Conservation (phyloP, 1,140 invertebrate genomes). For the Temnothorax curvispinosus region DNA sequence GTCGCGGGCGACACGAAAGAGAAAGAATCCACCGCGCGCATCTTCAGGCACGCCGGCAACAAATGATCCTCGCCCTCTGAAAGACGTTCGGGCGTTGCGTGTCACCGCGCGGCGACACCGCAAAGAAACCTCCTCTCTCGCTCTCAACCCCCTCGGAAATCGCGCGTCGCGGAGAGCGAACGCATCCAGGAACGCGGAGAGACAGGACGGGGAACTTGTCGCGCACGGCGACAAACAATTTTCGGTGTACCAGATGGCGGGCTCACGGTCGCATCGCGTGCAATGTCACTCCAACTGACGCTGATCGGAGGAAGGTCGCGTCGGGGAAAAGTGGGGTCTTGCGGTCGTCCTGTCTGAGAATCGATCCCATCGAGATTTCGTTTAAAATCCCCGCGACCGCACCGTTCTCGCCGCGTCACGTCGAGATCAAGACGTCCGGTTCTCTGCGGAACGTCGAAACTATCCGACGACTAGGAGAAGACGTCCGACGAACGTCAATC, state of each 20-base stretch:
- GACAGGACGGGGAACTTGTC: conserved; percentile 68
- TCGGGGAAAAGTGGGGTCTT: conserved; percentile 75
- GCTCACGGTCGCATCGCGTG: conserved; percentile 75
- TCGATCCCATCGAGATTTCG: conserved; percentile 71
- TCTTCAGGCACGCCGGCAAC: conserved; percentile 15
- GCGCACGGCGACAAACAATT: conserved; percentile 76
- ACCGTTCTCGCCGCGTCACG: conserved; percentile 19
- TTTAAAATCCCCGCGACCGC: conserved; percentile 56
- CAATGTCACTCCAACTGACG: conserved; percentile 79
- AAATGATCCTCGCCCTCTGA: conserved; percentile 39
- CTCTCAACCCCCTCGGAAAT: conserved; percentile 44
- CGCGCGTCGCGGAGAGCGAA: conserved; percentile 50
- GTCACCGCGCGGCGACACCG: conserved; percentile 66
- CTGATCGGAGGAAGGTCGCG: conserved; percentile 61
- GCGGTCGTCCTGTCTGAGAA: conserved; percentile 72
- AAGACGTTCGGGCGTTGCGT: conserved; percentile 66
- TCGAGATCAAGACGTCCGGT: conserved; percentile 46
- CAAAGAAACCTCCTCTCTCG: conserved; percentile 38
- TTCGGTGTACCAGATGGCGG: conserved; percentile 76
- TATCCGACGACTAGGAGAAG: conserved; percentile 12
- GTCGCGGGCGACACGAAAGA: conserved; percentile 40
- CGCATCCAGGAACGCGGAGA: conserved; percentile 39
- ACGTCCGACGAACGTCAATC: neutral
- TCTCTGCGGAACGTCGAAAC: neutral
- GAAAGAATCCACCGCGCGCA: neutral